phyloP scores from a whole-genome alignment of 2,113 vertebrate species.

The Mesembrinibis cayennensis region DNA sequence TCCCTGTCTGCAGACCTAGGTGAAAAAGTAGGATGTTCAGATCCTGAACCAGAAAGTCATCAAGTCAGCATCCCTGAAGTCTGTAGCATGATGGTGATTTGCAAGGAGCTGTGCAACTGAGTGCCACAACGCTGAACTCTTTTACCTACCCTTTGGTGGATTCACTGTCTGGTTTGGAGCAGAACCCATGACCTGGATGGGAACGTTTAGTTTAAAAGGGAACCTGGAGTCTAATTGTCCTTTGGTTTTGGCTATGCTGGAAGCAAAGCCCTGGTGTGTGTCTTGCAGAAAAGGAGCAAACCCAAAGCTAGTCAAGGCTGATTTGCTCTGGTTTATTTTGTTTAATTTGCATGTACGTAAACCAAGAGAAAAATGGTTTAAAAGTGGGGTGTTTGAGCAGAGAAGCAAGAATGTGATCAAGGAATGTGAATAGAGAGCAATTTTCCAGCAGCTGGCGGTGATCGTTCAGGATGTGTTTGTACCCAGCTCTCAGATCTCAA shows the following conservation, averaged over 20 bases:
- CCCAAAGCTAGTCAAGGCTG: not conserved
- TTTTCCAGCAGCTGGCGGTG: not conserved
- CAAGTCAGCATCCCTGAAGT: not conserved
- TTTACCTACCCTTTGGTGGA: not conserved
- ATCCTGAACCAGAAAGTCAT: not conserved
- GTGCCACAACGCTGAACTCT: not conserved
- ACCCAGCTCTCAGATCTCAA: not conserved
- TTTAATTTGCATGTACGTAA: not conserved
- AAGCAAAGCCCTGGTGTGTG: not conserved
- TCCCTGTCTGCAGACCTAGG: not conserved
- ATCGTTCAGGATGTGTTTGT: not conserved
- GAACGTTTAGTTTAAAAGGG: not conserved
- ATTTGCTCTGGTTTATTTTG: slow-evolving; percentile 3
- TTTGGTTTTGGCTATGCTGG: slow-evolving; percentile 18
- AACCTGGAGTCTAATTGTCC: slow-evolving; percentile 24
- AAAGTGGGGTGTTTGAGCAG: not conserved
- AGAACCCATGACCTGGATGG: not conserved
- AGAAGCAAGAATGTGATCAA: not conserved
- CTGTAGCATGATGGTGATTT: fast-evolving
- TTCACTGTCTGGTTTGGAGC: slow-evolving; percentile 25
- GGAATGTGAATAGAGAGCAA: not conserved
- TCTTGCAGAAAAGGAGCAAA: not conserved
- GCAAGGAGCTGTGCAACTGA: not conserved
- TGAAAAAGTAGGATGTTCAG: not conserved
- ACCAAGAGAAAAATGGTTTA: not conserved